Evolutionary conservation across 2,113 vertebrate species (phyloP).

Genomic region (Amblyopsis rosae): DNA sequence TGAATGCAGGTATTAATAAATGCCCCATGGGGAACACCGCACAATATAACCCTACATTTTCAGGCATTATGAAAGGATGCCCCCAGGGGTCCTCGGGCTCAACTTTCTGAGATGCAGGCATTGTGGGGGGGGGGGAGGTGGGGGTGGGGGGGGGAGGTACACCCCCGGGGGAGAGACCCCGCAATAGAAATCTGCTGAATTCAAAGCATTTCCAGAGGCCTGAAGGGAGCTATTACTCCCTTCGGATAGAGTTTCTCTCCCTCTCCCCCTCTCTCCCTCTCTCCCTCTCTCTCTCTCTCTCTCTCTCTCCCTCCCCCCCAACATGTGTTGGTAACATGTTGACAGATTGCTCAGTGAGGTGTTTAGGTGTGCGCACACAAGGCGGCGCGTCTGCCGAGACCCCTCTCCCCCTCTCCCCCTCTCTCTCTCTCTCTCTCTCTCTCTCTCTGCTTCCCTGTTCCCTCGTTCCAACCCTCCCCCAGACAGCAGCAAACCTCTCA

Average conservation of each 20-base stretch:
- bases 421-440: neutral
- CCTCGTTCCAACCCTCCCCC: slow-evolving; percentile 69
- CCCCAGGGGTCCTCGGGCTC: slow-evolving; percentile 99
- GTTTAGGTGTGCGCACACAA: slow-evolving; percentile 95
- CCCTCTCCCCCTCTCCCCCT: slow-evolving; percentile 22
- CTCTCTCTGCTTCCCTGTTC: slow-evolving; percentile 20
- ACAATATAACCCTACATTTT: slow-evolving; percentile 99
- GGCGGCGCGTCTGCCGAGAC: slow-evolving; percentile 93
- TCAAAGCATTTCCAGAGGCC: slow-evolving; percentile 99
- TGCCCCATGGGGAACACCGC: slow-evolving; percentile 99
- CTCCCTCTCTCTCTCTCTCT: slow-evolving; percentile 25
- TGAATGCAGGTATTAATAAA: slow-evolving; percentile 99
- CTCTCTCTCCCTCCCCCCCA: slow-evolving; percentile 79
- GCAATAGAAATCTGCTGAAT: slow-evolving; percentile 99
- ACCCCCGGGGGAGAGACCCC: slow-evolving; percentile 94
- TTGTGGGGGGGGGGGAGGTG: slow-evolving; percentile 99
- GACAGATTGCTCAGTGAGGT: slow-evolving; percentile 97
- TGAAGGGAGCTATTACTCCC: slow-evolving; percentile 98
- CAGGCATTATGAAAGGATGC: slow-evolving; percentile 99
- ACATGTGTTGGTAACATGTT: slow-evolving; percentile 99
- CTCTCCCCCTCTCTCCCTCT: slow-evolving; percentile 12
- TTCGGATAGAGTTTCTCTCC: slow-evolving; percentile 80
- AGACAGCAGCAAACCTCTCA: slow-evolving; percentile 94
- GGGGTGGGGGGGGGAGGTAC: slow-evolving; percentile 70
- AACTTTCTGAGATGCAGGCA: slow-evolving; percentile 99